These are phyloP conservation scores for Oncopodura yosiiana DNA, from an alignment of 1,140 invertebrate species.

Conservation along the genomic window DNA sequence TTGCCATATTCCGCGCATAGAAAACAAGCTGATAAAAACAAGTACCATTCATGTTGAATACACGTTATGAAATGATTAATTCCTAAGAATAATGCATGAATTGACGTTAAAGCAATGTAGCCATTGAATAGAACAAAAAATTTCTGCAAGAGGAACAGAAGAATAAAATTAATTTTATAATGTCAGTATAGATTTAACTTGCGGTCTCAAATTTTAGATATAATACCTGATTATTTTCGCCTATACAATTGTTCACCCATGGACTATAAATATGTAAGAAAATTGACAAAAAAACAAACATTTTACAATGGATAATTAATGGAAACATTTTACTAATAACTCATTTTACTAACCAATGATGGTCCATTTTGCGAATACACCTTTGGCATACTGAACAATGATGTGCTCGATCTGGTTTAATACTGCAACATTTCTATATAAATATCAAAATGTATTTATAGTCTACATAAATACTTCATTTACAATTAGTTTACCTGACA, in stretches of 20 bases:
- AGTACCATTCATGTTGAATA: slow-evolving; percentile 86
- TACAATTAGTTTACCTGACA: too few species aligned
- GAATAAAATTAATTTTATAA: too few species aligned
- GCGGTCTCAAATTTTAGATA: slow-evolving; percentile 96
- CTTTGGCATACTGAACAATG: slow-evolving; percentile 95
- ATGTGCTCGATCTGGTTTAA: slow-evolving; percentile 96
- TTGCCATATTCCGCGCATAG: too few species aligned
- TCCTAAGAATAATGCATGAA: slow-evolving; percentile 84
- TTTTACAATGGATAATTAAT: slow-evolving; percentile 10
- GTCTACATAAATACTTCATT: too few species aligned
- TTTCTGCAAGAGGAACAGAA: too few species aligned
- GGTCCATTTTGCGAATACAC: slow-evolving; percentile 87
- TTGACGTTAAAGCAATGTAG: slow-evolving; percentile 91
- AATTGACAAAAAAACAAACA: background rate
- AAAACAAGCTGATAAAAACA: too few species aligned
- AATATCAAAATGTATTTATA: too few species aligned
- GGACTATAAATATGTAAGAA: slow-evolving; percentile 42
- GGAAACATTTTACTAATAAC: background rate
- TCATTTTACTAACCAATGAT: slow-evolving; percentile 60
- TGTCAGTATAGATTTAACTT: too few species aligned
- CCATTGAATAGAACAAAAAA: slow-evolving; percentile 91
- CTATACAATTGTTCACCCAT: slow-evolving; percentile 99
- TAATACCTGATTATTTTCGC: slow-evolving; percentile 76
- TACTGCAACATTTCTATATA: slow-evolving; percentile 96
- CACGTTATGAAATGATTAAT: slow-evolving; percentile 91